Base-by-base conservation (phyloP, 1,140 invertebrate species). In the Papilio aristodemus region DNA sequence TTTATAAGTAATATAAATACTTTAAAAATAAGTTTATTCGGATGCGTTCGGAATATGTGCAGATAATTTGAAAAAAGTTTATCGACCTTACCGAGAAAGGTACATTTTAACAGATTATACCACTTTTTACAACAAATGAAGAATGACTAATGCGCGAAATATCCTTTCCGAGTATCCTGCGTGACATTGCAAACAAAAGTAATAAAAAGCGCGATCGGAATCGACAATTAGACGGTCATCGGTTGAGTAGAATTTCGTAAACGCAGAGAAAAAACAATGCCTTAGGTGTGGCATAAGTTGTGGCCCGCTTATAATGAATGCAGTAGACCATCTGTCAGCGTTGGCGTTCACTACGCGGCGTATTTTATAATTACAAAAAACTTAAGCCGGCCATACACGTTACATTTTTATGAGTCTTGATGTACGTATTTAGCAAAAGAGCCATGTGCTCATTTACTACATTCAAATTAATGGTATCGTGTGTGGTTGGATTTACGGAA, bases 211-310 rank as follows among this genome's bases (percentile, higher is more conserved):
- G 78, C 77, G 76, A 64, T 67, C 75, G 41, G 84, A 84, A 90
- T 89, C 77, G 70, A 72, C 81, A 89, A 90, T 85, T 80, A 81
- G 73, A 73, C 71, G 71, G 70, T 81, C 71, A 74, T 72, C 62
- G 50, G 69, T 67, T 74, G 73, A 75, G 71, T 75, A 82, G 83
- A 87, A 86, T 87, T 87, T 84, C 75, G 83, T 79, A 83, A 85
- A 86, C 83, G 81, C 80, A 73, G 70, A 77, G 84, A 88, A 88
- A n/a, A 86, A 86, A 87, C 86, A 90, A 90, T 88, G 79, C 75
- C 71, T 83, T 81, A 83, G 76, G 78, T 85, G 83, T 81, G 79
- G 76, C 83, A 87, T 87, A 89, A 87, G 85, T 84, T 84, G 74
- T 79, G 69, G 75, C 39, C 73, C 76, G 74, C 79, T 78, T 85